Base-by-base conservation (phyloP, 37 sponge, comb jelly and placozoan genomes). In the Agelas oroides region DNA sequence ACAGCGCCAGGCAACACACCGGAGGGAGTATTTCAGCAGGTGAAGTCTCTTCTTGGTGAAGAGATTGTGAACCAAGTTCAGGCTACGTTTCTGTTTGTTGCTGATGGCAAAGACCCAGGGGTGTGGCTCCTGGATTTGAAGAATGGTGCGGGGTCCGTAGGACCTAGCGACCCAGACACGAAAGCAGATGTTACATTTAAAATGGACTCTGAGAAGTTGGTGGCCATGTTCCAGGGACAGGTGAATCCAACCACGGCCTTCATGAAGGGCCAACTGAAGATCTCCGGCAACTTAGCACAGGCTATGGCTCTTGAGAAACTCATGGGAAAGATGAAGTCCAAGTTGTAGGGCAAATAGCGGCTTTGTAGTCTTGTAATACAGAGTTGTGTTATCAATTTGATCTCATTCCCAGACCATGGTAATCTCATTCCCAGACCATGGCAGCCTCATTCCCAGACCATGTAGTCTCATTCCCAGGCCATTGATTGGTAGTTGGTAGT, bases 191-290 rank as follows among this genome's bases (percentile, higher is more conserved):
- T 94, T 1, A 83, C 87, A 19, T 83, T 98, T 82, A 87, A 23
- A 41, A 89, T 86, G 87, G 73, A 83, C 53, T 85, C 89, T 41
- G 90, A 91, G 21, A 75, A 87, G 15, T 82, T 98, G 77, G 87
- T 92, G 80, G 84, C 84, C 35, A 88, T 98, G 90, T 92, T 98
- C 59, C 87, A 69, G 55, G 99, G 99, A 0, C 78, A 96, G 73
- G 3, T 92, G 35, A 83, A 78, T 35, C 76, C 96, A 21, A 92
- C 96, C 14, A 74, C 77, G 20, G 94, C 95, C 35, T 96, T 94
- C 87, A 98, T 98, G 99, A 66, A 86, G 13, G 99, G 99, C 30
- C 92, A 98, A 60, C 86, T 98, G 84, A 98, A 96, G 84, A 95
- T 98, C 27, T 65, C 68, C 1, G 99, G 99, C 5, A 90, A 89